A percentile compares a stretch with the other conserved stretches of the same genome.
Conservation (phyloP, 2,113 vertebrate genomes). For the Nyctibius bracteatus region DNA sequence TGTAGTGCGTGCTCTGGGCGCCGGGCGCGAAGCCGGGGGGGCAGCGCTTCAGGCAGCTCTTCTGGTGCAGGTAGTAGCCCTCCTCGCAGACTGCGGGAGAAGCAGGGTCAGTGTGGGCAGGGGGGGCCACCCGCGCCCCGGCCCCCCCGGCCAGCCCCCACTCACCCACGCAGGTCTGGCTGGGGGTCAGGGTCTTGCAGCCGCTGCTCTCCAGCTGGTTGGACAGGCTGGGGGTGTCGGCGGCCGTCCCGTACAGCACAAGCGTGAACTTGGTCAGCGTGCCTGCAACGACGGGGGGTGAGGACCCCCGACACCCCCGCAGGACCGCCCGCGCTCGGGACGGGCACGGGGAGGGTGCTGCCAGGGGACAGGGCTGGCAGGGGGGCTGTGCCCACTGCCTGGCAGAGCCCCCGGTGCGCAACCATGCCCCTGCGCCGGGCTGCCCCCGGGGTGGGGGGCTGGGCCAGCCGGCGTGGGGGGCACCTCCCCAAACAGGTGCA, state of each 20-base stretch:
- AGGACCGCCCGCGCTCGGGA: fast-evolving
- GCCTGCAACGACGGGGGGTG: conserved; percentile 60
- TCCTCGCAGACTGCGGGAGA: conserved; percentile 84
- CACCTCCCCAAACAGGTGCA: background rate
- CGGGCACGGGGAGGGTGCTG: background rate
- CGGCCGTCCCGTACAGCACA: conserved; percentile 87
- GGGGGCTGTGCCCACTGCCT: background rate
- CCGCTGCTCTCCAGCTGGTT: conserved; percentile 87
- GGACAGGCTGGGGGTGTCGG: conserved; percentile 76
- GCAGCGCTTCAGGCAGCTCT: conserved; percentile 90
- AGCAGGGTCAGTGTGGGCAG: background rate
- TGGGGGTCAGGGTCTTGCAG: conserved; percentile 90
- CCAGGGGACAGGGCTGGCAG: background rate
- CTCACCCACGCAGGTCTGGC: conserved; percentile 97
- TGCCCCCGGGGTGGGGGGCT: background rate
- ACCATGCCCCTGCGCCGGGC: background rate
- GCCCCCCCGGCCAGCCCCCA: background rate
- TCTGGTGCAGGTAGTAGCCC: conserved; percentile 91
- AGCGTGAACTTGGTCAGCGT: conserved; percentile 90
- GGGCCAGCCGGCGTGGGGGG: background rate
- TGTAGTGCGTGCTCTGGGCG: conserved; percentile 77
- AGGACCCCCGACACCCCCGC: fast-evolving
- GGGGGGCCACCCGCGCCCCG: fast-evolving
- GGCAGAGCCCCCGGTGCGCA: fast-evolving
- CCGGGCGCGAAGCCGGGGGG: conserved; percentile 83